Conservation (phyloP, 53 echinoderm and acorn worm species). For the Pentamera pediparva region DNA sequence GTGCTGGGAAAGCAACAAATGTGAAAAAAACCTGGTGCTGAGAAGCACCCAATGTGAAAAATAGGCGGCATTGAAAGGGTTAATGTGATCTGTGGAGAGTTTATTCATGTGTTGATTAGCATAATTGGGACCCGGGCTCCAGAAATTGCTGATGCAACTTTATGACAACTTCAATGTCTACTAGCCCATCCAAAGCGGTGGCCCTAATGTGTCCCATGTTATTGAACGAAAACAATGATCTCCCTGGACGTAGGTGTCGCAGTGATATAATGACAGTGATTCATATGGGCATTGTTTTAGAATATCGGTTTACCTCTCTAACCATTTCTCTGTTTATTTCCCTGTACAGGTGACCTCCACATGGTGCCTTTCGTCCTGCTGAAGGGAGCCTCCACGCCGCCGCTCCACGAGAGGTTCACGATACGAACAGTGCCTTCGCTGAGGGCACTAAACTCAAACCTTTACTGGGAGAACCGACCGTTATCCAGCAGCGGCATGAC, state of each 20-base stretch:
- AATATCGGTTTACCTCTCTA: not conserved
- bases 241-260: too few relatives aligned
- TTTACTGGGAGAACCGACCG: constrained; percentile 72
- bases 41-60: too few relatives aligned
- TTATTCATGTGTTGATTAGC: too few relatives aligned
- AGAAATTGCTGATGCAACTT: too few relatives aligned
- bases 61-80: too few relatives aligned
- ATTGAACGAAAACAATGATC: too few relatives aligned
- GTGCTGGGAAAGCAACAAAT: not conserved
- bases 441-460: constrained; percentile 65
- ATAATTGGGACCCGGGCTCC: too few relatives aligned
- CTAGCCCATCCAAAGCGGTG: too few relatives aligned
- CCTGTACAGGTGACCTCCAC: constrained; percentile 73
- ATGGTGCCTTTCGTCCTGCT: constrained; percentile 91
- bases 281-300: not conserved
- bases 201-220: too few relatives aligned
- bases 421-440: constrained; percentile 84
- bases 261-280: not conserved
- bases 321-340: not conserved
- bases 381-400: constrained; percentile 73
- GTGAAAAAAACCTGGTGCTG: not conserved
- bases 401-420: constrained; percentile 88
- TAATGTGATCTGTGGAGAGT: too few relatives aligned
- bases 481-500: constrained; percentile 77
- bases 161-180: too few relatives aligned